Conservation (phyloP, 2,797 vertebrate genomes). For the Lepidocolaptes lacrymiger region DNA sequence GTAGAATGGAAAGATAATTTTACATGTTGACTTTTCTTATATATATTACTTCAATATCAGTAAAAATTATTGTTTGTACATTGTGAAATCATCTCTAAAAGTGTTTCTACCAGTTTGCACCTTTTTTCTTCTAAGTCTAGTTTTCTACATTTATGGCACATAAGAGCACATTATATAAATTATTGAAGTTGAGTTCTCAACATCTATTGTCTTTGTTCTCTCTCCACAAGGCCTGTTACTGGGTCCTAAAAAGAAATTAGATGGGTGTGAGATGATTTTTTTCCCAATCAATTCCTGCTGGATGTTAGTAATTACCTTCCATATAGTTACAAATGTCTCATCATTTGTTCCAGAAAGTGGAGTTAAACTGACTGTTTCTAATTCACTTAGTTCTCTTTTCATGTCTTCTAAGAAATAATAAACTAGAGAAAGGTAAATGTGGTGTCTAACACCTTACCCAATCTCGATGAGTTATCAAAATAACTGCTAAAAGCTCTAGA, state of each 20-base stretch:
- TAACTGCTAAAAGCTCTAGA: not conserved
- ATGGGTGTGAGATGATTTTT: not conserved
- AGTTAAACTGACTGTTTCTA: not conserved
- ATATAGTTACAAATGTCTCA: not conserved
- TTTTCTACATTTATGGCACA: not conserved
- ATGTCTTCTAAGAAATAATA: not conserved
- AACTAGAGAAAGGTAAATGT: not conserved
- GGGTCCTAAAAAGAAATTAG: not conserved
- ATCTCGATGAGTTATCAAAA: not conserved
- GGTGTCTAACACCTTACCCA: not conserved
- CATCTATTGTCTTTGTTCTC: not conserved
- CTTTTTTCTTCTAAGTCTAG: not conserved
- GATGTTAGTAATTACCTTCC: not conserved
- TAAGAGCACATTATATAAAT: fast-evolving
- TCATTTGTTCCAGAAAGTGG: not conserved
- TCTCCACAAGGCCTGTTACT: not conserved
- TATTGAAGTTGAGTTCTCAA: not conserved
- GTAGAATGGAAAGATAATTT: not conserved
- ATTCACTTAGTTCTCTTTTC: not conserved
- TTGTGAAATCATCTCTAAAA: not conserved
- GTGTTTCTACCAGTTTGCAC: not conserved
- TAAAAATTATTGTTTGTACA: not conserved
- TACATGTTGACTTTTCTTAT: not conserved
- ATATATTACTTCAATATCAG: not conserved
- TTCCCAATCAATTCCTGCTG: not conserved